These are phyloP conservation scores for Mormoops blainvillei DNA, from an alignment of 2,113 vertebrate genomes.

Conservation along the genomic window DNA sequence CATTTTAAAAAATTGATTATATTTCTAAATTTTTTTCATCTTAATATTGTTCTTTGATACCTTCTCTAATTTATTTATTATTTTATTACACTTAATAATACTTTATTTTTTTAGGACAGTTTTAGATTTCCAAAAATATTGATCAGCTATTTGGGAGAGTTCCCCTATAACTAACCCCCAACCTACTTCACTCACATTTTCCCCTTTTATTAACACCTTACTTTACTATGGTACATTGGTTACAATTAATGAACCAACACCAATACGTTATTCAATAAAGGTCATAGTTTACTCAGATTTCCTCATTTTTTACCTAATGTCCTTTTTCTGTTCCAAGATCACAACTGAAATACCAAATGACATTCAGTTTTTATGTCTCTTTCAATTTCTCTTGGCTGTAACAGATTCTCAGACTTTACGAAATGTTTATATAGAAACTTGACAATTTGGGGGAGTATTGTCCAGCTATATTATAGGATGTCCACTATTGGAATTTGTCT, in stretches of 20 bases:
- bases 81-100: background rate
- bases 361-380: background rate
- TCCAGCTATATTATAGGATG: background rate
- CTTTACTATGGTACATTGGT: background rate
- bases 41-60: background rate
- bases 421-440: background rate
- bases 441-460: background rate
- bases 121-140: background rate
- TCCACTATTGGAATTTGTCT: background rate
- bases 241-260: background rate
- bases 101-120: background rate
- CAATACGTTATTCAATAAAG: background rate
- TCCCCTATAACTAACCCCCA: background rate
- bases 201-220: background rate
- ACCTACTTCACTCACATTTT: background rate
- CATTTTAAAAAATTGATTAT: background rate
- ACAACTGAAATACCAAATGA: background rate
- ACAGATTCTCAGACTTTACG: background rate
- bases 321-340: background rate
- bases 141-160: background rate
- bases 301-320: background rate
- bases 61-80: background rate
- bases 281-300: background rate
- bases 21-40: background rate
- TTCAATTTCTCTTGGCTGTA: background rate